Evolutionary conservation across 2,113 vertebrate species (phyloP), one percentile per base, ranked within the genome.

Genomic region (Sakesphorus luctuosus): DNA sequence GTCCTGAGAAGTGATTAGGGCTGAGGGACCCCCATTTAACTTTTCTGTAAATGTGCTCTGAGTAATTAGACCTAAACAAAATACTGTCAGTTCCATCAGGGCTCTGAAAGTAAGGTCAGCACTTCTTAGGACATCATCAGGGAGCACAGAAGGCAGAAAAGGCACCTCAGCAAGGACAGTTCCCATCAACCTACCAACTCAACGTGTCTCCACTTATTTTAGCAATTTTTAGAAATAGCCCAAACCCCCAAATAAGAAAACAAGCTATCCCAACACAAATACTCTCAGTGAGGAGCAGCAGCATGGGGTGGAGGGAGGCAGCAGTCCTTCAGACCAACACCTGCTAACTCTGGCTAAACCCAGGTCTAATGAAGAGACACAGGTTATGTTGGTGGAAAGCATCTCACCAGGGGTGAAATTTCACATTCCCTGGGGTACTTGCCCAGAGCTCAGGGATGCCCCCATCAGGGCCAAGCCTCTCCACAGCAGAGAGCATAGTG

Each of bases 51-150:
- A 80, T 2, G 4, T n/a, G 49, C 62, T 79, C 71, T 38, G 36
- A 84, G 56, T 71, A 80, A 84, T 84, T 73, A 95, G 33, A 72
- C 56, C 33, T 75, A 67, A 94, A 68, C 29, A 92, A 90, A 73
- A 79, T 15, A 38, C 59, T 38, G 24, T 49, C 2, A 13, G 33
- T 44, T 88, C 47, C 29, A 69, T 35, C 25, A 47, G 13, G 59
- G 36, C 35, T 74, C 75, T 79, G 72, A 77, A 88, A 80, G 62
- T 35, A 83, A 74, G 18, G 18, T 26, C 66, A 56, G 35, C 14
- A 36, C 20, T 78, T 83, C 66, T 50, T 49, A 59, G 52, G n/a
- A 47, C 28, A 63, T 47, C 52, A 66, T 14, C 50, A 46, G 47
- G 0, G 0, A 90, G 74, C 47, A 63, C 33, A 63, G 47, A 77